These are phyloP conservation scores for Trichechus manatus DNA, from an alignment of 2,113 vertebrate species.

Conservation along the genomic window DNA sequence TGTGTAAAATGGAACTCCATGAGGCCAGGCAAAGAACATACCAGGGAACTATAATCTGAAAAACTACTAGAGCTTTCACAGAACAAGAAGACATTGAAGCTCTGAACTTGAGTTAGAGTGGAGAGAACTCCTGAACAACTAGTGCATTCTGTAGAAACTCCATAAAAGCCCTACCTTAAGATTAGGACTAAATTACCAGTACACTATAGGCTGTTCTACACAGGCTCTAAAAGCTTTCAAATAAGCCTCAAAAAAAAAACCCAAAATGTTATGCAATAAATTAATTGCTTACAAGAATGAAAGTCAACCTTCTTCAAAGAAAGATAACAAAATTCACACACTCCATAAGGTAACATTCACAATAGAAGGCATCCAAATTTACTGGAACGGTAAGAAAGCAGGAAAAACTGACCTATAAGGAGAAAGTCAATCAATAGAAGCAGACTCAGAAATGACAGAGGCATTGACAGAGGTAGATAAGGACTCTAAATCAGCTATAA, in stretches of 20 bases:
- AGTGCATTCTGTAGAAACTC: background rate
- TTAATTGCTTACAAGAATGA: background rate
- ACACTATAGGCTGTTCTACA: background rate
- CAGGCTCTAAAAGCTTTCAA: background rate
- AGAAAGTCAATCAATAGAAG: background rate
- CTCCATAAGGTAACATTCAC: background rate
- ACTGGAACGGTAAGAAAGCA: background rate
- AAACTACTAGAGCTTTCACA: background rate
- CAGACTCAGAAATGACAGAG: slow-evolving; percentile 9
- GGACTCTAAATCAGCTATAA: background rate
- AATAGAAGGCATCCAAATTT: background rate
- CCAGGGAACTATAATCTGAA: background rate
- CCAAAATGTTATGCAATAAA: background rate
- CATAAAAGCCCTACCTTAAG: background rate
- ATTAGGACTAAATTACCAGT: background rate
- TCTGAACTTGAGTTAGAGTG: background rate
- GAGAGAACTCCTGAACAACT: background rate
- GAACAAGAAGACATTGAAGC: background rate
- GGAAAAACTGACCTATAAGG: background rate
- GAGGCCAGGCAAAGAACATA: background rate
- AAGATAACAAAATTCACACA: slow-evolving; percentile 10
- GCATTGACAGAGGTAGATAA: background rate
- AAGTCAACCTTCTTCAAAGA: background rate
- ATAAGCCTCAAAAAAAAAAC: background rate
- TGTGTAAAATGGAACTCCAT: background rate